Evolutionary conservation across 2,113 vertebrate genomes (phyloP), one percentile per base, ranked within the genome.

Genomic region (Shinisaurus crocodilurus): DNA sequence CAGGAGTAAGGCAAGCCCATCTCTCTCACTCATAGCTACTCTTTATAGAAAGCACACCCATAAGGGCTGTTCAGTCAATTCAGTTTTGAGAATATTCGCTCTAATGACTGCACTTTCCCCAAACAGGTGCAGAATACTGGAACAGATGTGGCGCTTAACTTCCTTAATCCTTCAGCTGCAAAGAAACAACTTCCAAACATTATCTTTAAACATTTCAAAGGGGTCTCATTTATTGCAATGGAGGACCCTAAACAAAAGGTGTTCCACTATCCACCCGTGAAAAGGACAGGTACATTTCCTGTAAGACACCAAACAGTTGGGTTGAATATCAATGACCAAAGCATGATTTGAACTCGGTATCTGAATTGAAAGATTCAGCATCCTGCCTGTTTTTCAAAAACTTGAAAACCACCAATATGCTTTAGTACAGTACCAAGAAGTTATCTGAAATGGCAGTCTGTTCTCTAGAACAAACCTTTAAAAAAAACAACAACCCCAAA

Each of bases 271-370:
- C 13, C 4, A 67, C 63, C 27, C 18, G 25, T 81, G 43, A 81
- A 85, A 29, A 43, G n/a, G 60, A 43, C 84, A 85, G 40, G 18
- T 25, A 23, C 54, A 37, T 88, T 34, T 65, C 40, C 43, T 48
- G 57, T 18, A 67, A 79, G 20, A 6, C 34, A 37, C 45, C 37
- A 48, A 88, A 80, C 40, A 48, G 9, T n/a, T 67, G 63, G 13
- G 4, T 13, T 79, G 16, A 77, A 65, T 77, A 80, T 50, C 76
- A 50, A 65, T 67, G 48, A 57, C 15, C 3, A 86, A 79, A 27
- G 5, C n/a, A 43, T 0, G 16, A 37, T 3, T 54, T 76, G 63
- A 72, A 70, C 5, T 0, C 0, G 76, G 1, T 0, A 0, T 83
- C 25, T 67, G 45, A 9, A 84, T 90, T 86, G 75, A 7, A 81